A percentile compares a stretch with the other conserved stretches of the same genome.
These are phyloP conservation scores for Hesperophylax magnus DNA, from an alignment of 1,140 invertebrate species.

Conservation along the genomic window DNA sequence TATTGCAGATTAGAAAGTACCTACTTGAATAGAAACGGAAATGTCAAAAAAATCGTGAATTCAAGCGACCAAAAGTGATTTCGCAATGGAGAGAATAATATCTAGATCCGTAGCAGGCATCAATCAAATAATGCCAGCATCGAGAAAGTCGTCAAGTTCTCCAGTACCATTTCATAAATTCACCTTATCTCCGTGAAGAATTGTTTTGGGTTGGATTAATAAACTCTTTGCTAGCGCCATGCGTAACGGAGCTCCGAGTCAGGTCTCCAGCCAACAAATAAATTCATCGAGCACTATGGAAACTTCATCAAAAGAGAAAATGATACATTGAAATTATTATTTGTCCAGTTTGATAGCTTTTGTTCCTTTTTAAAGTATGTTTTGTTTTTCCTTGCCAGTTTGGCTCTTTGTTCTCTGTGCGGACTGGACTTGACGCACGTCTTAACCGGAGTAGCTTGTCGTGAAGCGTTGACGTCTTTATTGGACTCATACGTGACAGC, in stretches of 20 bases:
- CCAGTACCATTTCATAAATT: conserved; percentile 13
- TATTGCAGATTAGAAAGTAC: no score
- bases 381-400: background rate
- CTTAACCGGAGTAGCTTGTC: conserved; percentile 37
- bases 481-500: conserved; percentile 55
- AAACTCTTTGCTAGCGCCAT: conserved; percentile 25
- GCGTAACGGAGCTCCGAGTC: background rate
- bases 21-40: no score
- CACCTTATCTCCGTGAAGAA: conserved; percentile 21
- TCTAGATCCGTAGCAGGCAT: background rate
- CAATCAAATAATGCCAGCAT: background rate
- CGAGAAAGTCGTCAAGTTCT: background rate
- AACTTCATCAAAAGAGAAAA: conserved; percentile 15
- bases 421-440: conserved; percentile 41
- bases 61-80: no score
- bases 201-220: conserved; percentile 26
- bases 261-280: background rate
- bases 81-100: no score
- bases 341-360: background rate
- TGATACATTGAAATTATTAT: background rate
- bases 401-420: background rate
- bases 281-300: background rate
- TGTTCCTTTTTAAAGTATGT: background rate
- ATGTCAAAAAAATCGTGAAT: no score
- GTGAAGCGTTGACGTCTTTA: conserved; percentile 53